phyloP scores from a whole-genome alignment of 2,113 vertebrate genomes.

The Pygoscelis antarcticus region DNA sequence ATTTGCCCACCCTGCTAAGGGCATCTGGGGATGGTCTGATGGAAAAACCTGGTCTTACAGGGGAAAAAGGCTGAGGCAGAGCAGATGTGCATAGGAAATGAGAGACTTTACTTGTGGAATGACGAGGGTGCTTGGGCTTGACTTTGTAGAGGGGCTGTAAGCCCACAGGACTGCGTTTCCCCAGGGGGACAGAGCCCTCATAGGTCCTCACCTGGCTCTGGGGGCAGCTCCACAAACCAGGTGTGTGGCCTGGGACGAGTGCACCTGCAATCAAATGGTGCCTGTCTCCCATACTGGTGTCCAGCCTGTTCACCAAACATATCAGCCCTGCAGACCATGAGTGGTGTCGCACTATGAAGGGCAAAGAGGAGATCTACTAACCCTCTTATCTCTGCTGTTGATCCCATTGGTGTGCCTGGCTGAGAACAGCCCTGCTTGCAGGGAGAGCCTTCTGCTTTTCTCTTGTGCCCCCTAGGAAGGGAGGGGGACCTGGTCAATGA shows the following conservation, averaged over 20 bases:
- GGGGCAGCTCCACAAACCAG: not conserved
- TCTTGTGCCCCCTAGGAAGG: not conserved
- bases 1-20: not conserved
- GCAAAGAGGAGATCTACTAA: not conserved
- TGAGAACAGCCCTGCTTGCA: not conserved
- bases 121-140: not conserved
- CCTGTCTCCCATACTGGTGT: not conserved
- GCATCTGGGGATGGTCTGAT: not conserved
- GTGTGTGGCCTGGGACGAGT: not conserved
- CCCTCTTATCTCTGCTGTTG: not conserved
- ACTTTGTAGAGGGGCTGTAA: not conserved
- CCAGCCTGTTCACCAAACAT: not conserved
- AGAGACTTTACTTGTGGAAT: not conserved
- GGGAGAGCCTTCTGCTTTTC: not conserved
- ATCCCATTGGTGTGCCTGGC: not conserved
- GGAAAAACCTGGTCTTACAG: not conserved
- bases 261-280: not conserved
- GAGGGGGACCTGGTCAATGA: not conserved
- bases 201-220: not conserved
- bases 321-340: not conserved
- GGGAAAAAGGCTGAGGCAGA: not conserved
- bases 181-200: fast-evolving
- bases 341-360: not conserved
- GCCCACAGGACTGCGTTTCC: not conserved
- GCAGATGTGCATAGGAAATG: not conserved